Evolutionary conservation across 2,113 vertebrate species (phyloP), one percentile per base, ranked within the genome.

Genomic region (Poecile atricapillus): DNA sequence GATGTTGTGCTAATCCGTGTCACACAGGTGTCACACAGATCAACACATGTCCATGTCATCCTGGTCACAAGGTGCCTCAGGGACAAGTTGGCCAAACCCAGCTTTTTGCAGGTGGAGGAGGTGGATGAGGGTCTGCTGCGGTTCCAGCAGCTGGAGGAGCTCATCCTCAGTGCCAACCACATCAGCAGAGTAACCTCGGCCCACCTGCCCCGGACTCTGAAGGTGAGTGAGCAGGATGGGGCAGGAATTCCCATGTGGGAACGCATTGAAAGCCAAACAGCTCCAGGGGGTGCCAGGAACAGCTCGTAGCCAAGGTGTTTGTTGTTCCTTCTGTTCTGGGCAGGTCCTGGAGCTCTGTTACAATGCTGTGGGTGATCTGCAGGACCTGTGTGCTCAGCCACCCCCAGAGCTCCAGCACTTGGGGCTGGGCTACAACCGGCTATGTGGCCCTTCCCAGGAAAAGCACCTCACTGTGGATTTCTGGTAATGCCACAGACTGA

Each of bases 281-380:
- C 41, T 41, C 1, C 0, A 55, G 9, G 47, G 8, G 4, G 5
- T 28, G 33, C n/a, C 41, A 49, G 46, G 31, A 88, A 17, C 30
- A 33, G 43, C 47, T 79, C 15, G 0, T 30, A 49, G 31, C 76
- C 20, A 73, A 39, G 31, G n/a, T 39, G 4, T 83, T 41, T 69
- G 3, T 37, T 43, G 23, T 76, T 76, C 17, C 44, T 17, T 41
- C 30, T 70, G 28, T 62, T 33, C 41, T 0, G 7, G 35, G 8
- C 97, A 99, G 99, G 97, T 99, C 53, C 95, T 99, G 97, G 99
- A 99, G 96, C 97, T 99, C 4, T 98, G 98, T 13, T 97, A 92
- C 82, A 99, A 99, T 9, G 9, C 62, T 31, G 69, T 99, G 69
- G 24, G 46, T 35, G 97, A 97, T 87, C 70, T 99, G 64, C 92